Evolutionary conservation across 2,888 invertebrate genomes (phyloP).

Genomic region (Ptychoptera albimana): DNA sequence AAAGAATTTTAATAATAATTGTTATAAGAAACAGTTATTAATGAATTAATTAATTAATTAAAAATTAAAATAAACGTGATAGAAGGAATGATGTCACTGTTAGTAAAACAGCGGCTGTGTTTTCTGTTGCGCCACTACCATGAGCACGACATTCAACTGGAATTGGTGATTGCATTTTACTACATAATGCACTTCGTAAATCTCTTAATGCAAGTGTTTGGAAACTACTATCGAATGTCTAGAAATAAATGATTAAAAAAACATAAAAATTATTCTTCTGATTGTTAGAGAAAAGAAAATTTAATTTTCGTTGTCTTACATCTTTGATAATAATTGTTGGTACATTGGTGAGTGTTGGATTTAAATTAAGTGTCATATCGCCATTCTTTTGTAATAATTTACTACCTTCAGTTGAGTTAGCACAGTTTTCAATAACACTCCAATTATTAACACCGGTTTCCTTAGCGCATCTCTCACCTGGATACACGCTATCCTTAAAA

Average conservation of each 20-base stretch:
- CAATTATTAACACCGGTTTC: conserved; percentile 30
- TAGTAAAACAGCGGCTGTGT: conserved; percentile 15
- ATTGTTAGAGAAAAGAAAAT: too few species aligned
- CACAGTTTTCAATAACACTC: conserved; percentile 33
- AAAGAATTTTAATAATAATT: too few species aligned
- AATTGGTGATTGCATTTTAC: conserved; percentile 22
- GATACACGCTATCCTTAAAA: conserved; percentile 28
- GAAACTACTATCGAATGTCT: conserved; percentile 39
- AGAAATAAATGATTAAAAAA: conserved; percentile 14
- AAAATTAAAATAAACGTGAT: conserved; percentile 14
- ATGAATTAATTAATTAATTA: too few species aligned
- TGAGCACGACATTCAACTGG: conserved; percentile 17
- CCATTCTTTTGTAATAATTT: conserved; percentile 31
- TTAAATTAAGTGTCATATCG: conserved; percentile 36
- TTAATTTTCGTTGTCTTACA: too few species aligned
- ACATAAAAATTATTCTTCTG: too few species aligned
- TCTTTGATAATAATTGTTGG: conserved; percentile 51
- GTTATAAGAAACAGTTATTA: too few species aligned
- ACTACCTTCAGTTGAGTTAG: conserved; percentile 28
- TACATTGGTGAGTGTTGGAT: conserved; percentile 41
- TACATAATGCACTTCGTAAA: conserved; percentile 41
- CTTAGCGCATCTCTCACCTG: conserved; percentile 30
- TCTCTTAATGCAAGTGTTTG: conserved; percentile 39
- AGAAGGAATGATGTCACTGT: conserved; percentile 16
- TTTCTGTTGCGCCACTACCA: conserved; percentile 17